These are phyloP conservation scores for Electrophaes corylata DNA, from an alignment of 2,888 invertebrate species.

Conservation along the genomic window DNA sequence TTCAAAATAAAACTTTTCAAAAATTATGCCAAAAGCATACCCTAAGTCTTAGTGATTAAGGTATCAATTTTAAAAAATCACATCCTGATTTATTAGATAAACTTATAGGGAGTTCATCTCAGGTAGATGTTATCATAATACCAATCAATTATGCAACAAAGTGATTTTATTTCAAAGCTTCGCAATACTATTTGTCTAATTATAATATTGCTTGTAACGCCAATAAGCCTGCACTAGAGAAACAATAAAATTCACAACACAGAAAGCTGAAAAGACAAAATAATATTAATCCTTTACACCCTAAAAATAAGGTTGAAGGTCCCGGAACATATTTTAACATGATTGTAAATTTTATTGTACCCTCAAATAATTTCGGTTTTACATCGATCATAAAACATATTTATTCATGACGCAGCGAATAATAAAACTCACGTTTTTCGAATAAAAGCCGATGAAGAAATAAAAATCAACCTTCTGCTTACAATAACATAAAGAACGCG, in stretches of 20 bases:
- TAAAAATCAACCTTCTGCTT: conserved; percentile 39
- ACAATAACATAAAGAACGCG: conserved; percentile 34
- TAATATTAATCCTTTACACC: conserved; percentile 4
- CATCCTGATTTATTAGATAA: no score
- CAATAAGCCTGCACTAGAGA: conserved; percentile 26
- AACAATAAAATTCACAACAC: conserved; percentile 30
- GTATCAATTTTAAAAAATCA: no score
- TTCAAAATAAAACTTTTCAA: no score
- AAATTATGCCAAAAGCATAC: no score
- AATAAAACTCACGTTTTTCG: conserved; percentile 44
- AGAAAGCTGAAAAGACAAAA: neutral
- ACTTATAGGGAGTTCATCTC: no score
- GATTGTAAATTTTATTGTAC: conserved; percentile 38
- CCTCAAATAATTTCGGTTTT: conserved; percentile 44
- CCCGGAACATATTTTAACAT: conserved; percentile 5
- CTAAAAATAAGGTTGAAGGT: neutral
- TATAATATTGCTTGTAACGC: conserved; percentile 12
- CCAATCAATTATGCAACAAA: no score
- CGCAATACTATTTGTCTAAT: conserved; percentile 5
- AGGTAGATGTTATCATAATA: no score
- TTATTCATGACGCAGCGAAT: conserved; percentile 42
- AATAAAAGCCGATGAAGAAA: conserved; percentile 43
- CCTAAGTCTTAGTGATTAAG: no score
- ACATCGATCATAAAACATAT: conserved; percentile 44
- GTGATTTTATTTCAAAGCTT: no score